Percentiles rank a stretch among this genome's conserved stretches.
Conservation (phyloP, 2,113 vertebrate species). For the Erinaceus europaeus region DNA sequence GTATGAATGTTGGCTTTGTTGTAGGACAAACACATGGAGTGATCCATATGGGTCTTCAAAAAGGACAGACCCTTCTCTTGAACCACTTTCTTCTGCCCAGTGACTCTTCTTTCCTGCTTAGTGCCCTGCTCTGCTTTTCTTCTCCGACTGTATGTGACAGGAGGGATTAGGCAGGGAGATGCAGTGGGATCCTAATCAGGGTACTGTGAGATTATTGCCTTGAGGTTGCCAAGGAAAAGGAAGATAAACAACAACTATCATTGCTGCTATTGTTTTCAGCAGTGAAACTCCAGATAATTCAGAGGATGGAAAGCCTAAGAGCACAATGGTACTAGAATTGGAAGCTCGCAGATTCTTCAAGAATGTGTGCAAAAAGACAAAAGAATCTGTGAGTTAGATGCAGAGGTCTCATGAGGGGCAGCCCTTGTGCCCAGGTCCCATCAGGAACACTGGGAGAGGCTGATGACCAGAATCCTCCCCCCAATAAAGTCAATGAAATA, state of each 20-base stretch:
- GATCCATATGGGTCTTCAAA: accelerated
- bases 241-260: neutral
- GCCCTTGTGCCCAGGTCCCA: neutral
- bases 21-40: accelerated
- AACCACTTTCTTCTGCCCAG: accelerated
- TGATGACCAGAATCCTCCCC: neutral
- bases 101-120: too few relatives aligned
- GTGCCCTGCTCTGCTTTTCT: accelerated
- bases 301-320: neutral
- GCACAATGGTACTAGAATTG: accelerated
- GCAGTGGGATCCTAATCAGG: neutral
- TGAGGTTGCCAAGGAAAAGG: neutral
- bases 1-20: accelerated
- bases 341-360: neutral
- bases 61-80: too few relatives aligned
- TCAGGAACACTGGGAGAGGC: neutral
- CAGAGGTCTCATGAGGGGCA: accelerated
- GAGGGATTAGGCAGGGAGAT: accelerated
- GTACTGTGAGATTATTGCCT: neutral
- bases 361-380: neutral
- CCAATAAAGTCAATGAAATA: neutral
- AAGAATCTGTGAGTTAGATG: too few relatives aligned
- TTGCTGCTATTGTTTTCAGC: accelerated
- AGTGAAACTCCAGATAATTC: neutral
- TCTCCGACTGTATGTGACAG: too few relatives aligned